Evolutionary conservation across 2,797 vertebrate species (phyloP).

Genomic region (Tamandua tetradactyla): DNA sequence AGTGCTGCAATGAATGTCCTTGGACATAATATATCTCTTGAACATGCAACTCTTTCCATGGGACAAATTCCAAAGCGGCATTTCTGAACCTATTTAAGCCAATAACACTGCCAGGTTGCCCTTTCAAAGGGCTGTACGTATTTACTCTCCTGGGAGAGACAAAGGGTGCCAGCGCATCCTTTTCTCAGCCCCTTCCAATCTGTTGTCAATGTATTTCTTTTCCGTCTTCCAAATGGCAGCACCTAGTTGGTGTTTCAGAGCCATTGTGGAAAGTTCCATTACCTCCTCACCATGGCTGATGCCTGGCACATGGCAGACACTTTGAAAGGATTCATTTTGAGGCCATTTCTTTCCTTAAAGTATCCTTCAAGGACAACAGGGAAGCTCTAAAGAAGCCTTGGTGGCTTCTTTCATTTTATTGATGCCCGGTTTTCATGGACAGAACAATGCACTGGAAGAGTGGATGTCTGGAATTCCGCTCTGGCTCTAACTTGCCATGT

Average conservation of each 20-base stretch:
- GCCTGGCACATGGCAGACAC: not conserved
- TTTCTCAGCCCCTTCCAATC: not conserved
- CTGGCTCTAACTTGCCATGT: not conserved
- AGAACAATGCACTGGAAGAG: rapidly evolving
- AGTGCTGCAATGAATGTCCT: not conserved
- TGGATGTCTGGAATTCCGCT: not conserved
- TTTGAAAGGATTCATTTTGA: not conserved
- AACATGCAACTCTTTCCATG: rapidly evolving
- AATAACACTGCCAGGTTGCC: not conserved
- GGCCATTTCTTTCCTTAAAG: not conserved
- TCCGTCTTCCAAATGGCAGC: not conserved
- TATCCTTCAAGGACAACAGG: not conserved
- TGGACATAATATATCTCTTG: not conserved
- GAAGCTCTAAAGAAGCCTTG: not conserved
- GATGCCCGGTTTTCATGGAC: not conserved
- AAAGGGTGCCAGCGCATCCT: not conserved
- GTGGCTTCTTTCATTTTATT: not conserved
- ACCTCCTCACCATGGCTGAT: not conserved
- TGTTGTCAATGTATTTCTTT: not conserved
- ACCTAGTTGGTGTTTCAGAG: not conserved
- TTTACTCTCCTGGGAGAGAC: not conserved
- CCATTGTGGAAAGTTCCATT: not conserved
- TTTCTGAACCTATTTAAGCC: not conserved
- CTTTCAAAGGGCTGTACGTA: not conserved
- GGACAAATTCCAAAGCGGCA: not conserved